phyloP scores from a whole-genome alignment of 2,113 vertebrate species.

The Oreochromis tanganicae region DNA sequence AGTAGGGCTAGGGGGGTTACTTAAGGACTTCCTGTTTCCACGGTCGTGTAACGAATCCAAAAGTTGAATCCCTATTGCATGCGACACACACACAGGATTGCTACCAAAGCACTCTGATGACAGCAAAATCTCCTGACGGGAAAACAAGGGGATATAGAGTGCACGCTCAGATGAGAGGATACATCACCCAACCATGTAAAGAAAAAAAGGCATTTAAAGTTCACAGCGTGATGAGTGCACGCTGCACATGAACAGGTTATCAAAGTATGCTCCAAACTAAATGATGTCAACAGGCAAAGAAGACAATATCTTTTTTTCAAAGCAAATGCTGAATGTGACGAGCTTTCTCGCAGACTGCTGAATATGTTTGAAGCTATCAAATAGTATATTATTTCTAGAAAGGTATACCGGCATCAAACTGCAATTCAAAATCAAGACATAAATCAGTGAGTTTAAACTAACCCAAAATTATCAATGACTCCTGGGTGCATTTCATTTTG shows the following conservation, averaged over 20 bases:
- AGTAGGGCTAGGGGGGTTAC: background rate
- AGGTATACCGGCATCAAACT: background rate
- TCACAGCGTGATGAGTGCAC: background rate
- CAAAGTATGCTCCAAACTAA: constrained; percentile 15
- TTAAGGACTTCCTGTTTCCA: constrained; percentile 38
- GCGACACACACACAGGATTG: constrained; percentile 17
- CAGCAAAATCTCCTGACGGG: constrained; percentile 31
- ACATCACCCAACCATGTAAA: background rate
- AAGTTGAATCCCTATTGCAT: constrained; percentile 37
- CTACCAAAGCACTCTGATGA: constrained; percentile 17
- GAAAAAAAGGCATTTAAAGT: constrained; percentile 4
- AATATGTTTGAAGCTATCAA: background rate
- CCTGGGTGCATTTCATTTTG: background rate
- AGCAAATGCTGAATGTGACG: background rate
- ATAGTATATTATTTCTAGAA: background rate
- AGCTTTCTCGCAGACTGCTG: background rate
- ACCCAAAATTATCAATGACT: background rate
- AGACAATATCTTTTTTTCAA: constrained; percentile 4
- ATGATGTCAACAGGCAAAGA: constrained; percentile 13
- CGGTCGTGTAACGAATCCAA: constrained; percentile 49
- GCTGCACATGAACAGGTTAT: background rate
- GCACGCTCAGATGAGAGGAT: constrained; percentile 8
- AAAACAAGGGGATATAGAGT: constrained; percentile 21
- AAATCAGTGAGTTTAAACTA: background rate
- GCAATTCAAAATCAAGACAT: background rate